phyloP scores from a whole-genome alignment of 37 sponge, comb jelly and placozoan genomes.

The Axinella damicornis region DNA sequence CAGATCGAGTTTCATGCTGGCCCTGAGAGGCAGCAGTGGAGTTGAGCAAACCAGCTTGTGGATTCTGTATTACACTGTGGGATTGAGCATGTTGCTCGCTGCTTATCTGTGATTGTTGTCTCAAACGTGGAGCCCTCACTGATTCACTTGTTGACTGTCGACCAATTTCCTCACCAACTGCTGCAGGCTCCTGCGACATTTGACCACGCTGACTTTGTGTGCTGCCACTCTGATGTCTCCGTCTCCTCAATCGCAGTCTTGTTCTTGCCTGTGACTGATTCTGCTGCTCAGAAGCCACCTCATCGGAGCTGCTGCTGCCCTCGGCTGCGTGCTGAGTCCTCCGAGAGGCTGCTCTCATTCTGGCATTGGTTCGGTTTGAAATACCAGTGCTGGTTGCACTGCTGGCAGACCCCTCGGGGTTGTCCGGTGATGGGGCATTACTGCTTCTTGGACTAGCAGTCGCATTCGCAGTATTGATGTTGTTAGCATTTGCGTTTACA shows the following conservation, averaged over 20 bases:
- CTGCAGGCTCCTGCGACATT: not conserved
- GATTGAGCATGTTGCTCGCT: no score
- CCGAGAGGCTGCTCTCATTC: slow-evolving; percentile 19
- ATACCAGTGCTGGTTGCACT: not conserved
- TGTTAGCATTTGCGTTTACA: slow-evolving; percentile 27
- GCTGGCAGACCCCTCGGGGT: not conserved
- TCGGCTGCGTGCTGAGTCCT: not conserved
- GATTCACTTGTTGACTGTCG: not conserved
- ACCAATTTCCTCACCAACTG: not conserved
- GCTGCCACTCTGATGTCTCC: no score
- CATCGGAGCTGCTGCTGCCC: slow-evolving; percentile 24
- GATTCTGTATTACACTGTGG: no score
- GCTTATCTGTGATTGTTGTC: no score
- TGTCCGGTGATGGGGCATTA: not conserved
- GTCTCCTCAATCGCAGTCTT: no score
- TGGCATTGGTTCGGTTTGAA: slow-evolving; percentile 5
- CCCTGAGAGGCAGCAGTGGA: no score
- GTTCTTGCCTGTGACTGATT: no score
- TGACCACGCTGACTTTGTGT: no score
- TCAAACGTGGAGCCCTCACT: not conserved
- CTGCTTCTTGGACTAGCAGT: not conserved
- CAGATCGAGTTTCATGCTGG: no score
- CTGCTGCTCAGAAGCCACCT: not conserved
- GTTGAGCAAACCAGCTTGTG: no score
- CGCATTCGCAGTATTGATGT: slow-evolving; percentile 3